These are phyloP conservation scores for Pyrocoelia pectoralis DNA, from an alignment of 2,888 invertebrate species.

Conservation along the genomic window DNA sequence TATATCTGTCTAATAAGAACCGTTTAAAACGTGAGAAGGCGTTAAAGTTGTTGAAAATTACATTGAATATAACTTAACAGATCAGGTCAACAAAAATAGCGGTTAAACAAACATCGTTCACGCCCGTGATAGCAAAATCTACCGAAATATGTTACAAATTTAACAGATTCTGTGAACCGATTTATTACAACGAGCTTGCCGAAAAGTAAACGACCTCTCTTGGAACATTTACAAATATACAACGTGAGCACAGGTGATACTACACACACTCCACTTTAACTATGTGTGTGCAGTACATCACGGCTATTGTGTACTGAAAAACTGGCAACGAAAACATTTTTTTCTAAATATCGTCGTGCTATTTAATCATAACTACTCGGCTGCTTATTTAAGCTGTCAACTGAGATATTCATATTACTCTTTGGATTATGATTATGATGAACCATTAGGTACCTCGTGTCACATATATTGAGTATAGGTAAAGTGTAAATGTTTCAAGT, in stretches of 20 bases:
- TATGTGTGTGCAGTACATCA: conserved; percentile 45
- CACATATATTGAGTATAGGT: too few relatives aligned
- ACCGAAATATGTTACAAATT: conserved; percentile 41
- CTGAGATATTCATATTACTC: too few relatives aligned
- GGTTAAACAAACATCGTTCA: conserved; percentile 28
- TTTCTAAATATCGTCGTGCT: neutral
- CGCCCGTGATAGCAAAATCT: conserved; percentile 27
- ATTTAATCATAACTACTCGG: too few relatives aligned
- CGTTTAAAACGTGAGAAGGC: conserved; percentile 29
- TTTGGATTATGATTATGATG: too few relatives aligned
- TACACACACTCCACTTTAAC: conserved; percentile 46
- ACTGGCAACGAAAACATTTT: conserved; percentile 19
- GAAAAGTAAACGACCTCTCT: conserved; percentile 51
- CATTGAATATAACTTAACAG: conserved; percentile 28
- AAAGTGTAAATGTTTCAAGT: too few relatives aligned
- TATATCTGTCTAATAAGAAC: conserved; percentile 22
- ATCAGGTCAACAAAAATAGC: conserved; percentile 34
- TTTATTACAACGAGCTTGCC: conserved; percentile 52
- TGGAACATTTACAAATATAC: conserved; percentile 52
- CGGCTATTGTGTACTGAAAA: conserved; percentile 43
- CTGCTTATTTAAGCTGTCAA: too few relatives aligned
- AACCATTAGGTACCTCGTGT: too few relatives aligned
- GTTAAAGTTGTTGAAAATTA: conserved; percentile 25
- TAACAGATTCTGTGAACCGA: conserved; percentile 49
- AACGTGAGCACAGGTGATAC: conserved; percentile 45